Percentiles rank a stretch among this genome's conserved stretches.
Conservation (phyloP, 1,140 invertebrate species). For the Triops longicaudatus region DNA sequence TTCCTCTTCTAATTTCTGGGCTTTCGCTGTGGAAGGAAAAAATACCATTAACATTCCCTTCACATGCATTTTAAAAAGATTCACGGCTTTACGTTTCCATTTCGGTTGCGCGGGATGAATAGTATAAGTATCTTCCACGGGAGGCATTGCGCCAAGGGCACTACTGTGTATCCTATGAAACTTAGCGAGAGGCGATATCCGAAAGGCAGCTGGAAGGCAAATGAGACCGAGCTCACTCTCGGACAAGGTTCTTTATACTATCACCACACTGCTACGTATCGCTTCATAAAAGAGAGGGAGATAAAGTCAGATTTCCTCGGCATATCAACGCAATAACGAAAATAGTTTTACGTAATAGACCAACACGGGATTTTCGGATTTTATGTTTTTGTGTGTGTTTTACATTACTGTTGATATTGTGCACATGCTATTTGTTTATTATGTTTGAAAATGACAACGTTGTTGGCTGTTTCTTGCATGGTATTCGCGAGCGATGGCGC, state of each 20-base stretch:
- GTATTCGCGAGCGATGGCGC: not conserved
- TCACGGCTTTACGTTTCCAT: slow-evolving; percentile 32
- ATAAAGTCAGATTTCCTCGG: not conserved
- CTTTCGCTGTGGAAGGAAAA: slow-evolving; percentile 26
- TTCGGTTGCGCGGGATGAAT: slow-evolving; percentile 25
- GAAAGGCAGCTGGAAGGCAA: not conserved
- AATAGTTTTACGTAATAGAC: not conserved
- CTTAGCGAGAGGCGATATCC: not conserved
- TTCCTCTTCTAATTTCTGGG: slow-evolving; percentile 32
- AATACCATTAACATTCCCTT: slow-evolving; percentile 31
- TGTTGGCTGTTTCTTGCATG: not conserved
- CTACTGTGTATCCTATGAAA: too few relatives aligned
- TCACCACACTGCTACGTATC: not conserved
- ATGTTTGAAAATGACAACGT: not conserved
- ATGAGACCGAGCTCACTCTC: not conserved
- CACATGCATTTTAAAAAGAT: not conserved
- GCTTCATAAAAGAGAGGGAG: not conserved
- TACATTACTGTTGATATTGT: not conserved
- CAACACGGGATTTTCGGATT: not conserved
- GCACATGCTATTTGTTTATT: not conserved
- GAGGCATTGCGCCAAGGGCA: not conserved
- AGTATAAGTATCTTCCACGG: slow-evolving; percentile 17
- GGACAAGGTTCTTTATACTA: not conserved
- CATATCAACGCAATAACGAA: not conserved
- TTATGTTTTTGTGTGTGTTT: not conserved